Evolutionary conservation across 2,888 invertebrate genomes (phyloP).

Genomic region (Phaonia tiefii): DNA sequence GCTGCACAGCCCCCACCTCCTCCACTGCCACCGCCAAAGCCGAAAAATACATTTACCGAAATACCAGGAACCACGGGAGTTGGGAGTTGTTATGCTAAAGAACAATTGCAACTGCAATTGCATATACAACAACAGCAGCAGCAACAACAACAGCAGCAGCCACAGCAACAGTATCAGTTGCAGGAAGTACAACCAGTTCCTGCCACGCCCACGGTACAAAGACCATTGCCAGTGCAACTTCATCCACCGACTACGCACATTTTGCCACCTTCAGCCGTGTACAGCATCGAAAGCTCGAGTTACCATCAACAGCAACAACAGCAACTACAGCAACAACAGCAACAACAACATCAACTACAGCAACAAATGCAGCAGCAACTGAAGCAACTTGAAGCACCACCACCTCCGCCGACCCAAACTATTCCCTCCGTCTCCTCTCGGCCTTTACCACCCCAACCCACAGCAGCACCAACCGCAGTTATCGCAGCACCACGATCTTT

Average conservation of each 20-base stretch:
- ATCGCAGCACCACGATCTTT: conserved; percentile 70
- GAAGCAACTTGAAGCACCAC: conserved; percentile 63
- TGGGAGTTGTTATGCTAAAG: conserved; percentile 79
- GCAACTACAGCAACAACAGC: conserved; percentile 70
- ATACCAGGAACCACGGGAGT: conserved; percentile 80
- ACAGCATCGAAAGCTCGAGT: conserved; percentile 79
- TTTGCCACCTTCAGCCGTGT: conserved; percentile 79
- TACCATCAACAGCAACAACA: conserved; percentile 69
- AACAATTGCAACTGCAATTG: conserved; percentile 70
- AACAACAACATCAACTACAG: conserved; percentile 68
- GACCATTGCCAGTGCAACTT: conserved; percentile 69
- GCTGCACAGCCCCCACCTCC: conserved; percentile 72
- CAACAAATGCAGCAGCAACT: conserved; percentile 59
- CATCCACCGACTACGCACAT: conserved; percentile 78
- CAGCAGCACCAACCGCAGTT: conserved; percentile 54
- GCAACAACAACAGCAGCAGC: conserved; percentile 69
- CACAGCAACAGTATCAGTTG: conserved; percentile 74
- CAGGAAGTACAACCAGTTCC: conserved; percentile 71
- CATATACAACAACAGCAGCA: conserved; percentile 70
- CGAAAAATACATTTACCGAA: conserved; percentile 79
- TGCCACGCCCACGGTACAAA: conserved; percentile 69
- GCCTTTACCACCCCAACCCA: conserved; percentile 66
- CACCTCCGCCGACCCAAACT: conserved; percentile 70
- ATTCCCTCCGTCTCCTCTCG: conserved; percentile 61
- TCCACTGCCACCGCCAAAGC: conserved; percentile 76